Evolutionary conservation across 2,797 vertebrate genomes (phyloP), one percentile per base, ranked within the genome.

Genomic region (Coendou prehensilis): DNA sequence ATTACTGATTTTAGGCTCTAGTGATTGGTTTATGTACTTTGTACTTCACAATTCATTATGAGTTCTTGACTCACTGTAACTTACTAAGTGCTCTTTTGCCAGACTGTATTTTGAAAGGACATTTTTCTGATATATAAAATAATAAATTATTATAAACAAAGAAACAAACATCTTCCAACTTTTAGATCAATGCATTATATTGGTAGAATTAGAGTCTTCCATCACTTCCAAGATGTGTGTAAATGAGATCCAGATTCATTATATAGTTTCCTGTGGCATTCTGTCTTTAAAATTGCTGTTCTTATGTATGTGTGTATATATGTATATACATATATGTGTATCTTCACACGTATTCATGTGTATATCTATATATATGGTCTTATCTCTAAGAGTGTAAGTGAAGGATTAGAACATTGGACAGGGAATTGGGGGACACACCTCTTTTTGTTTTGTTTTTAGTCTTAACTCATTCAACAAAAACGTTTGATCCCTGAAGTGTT

Each of bases 61-160:
- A 84, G 10, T 57, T 84, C 2, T 86, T 80, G 67, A 89, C 56
- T 83, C 41, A 89, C 28, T 73, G 57, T 47, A 57, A 37, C 73
- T 92, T 88, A 41, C 59, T n/a, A 61, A 96, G 61, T 78, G 56
- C 50, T 91, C 18, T 91, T 93, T 87, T 61, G 50, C 69, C 89
- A 81, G 47, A 85, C 22, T 57, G 9, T n/a, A 93, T 85, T 45
- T 28, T 67, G 63, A 87, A 93, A 93, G 69, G 47, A 89, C 80
- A 50, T 93, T 96, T 91, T 93, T 85, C 71, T 81, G 80, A 91
- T 54, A 76, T 89, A 20, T 89, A 82, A 86, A 87, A 82, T 78
- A 93, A 57, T 75, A 69, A 95, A 81, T 47, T 37, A 64, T 69
- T 89, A 87, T 17, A 30, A 95, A 82, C 59, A n/a, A 78, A 57